Base-by-base conservation (phyloP, 2,797 vertebrate species). In the Euthynnus affinis region DNA sequence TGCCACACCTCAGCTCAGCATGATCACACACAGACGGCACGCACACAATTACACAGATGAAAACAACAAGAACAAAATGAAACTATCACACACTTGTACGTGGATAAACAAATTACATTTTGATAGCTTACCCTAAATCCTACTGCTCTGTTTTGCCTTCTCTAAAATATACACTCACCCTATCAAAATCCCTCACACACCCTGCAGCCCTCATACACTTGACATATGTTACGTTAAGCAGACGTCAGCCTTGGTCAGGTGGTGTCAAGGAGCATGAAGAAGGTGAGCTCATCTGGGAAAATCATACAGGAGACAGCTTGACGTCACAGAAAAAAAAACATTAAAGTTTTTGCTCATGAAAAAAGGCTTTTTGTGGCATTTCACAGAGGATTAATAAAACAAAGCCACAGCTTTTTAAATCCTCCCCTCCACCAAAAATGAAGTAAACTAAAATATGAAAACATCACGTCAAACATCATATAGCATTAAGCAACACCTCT, bases 271-370 rank as follows among this genome's bases (percentile, higher is more conserved):
- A 83, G 70, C 64, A 83, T 59, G 76, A 70, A 84, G 76, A 56
- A 84, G 65, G 79, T 91, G 80, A 93, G 56, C 59, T 90, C 87
- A 90, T 88, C 55, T 74, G 82, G 78, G 84, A 87, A 89, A 88
- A 79, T 78, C 78, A 80, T 32, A 53, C 53, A 57, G 34, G 42
- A 82, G 14, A 80, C 57, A 23, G 65, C 29, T 63, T 82, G 58
- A 82, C 15, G 12, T 76, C 61, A 82, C 46, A 69, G n/a, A 64
- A 69, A 71, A 58, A 46, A 40, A 74, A 66, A 79, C 27, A 67
- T 61, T 42, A 67, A 23, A n/a, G 25, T 49, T 44, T 55, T 15
- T 44, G 52, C 9, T 46, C 8, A 42, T n/a, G 42, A 17, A 78
- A 73, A 61, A 63, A 40, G 5, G 4, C 3, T 9, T 34, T 49